A percentile compares a stretch with the other conserved stretches of the same genome.
Evolutionary conservation across 64 coral and sea anemone genomes (phyloP).

Genomic region (Montipora efflorescens): DNA sequence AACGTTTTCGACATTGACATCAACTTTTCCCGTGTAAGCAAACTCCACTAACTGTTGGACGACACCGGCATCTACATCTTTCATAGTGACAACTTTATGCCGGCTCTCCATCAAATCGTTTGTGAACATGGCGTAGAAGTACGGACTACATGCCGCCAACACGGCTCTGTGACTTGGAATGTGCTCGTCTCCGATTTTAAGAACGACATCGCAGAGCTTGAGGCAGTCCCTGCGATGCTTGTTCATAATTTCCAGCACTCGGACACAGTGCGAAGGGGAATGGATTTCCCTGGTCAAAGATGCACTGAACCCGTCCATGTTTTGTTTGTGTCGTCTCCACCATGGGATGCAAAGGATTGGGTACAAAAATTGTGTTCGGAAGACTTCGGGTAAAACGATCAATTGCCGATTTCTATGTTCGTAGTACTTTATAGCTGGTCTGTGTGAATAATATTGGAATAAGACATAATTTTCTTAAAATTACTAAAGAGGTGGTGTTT

Average conservation of each 20-base stretch:
- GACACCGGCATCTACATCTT: constrained; percentile 84
- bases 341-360: not conserved
- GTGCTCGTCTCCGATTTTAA: constrained; percentile 86
- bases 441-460: no score
- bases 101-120: constrained; percentile 93
- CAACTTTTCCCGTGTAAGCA: constrained; percentile 91
- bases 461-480: no score
- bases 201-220: constrained; percentile 97
- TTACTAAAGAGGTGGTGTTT: no score
- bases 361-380: not conserved
- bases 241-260: constrained; percentile 92
- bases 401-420: no score
- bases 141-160: constrained; percentile 90
- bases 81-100: constrained; percentile 93
- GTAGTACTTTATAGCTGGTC: no score
- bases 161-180: constrained; percentile 89
- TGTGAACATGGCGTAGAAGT: constrained; percentile 99
- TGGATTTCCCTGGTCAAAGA: constrained; percentile 22
- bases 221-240: constrained; percentile 89
- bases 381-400: not conserved
- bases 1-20: constrained; percentile 94
- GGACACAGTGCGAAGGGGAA: constrained; percentile 67
- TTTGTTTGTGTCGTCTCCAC: not conserved
- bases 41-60: constrained; percentile 94
- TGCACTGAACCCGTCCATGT: not conserved